Base-by-base conservation (phyloP, 2,113 vertebrate genomes). In the Microcebus lehilahytsara region DNA sequence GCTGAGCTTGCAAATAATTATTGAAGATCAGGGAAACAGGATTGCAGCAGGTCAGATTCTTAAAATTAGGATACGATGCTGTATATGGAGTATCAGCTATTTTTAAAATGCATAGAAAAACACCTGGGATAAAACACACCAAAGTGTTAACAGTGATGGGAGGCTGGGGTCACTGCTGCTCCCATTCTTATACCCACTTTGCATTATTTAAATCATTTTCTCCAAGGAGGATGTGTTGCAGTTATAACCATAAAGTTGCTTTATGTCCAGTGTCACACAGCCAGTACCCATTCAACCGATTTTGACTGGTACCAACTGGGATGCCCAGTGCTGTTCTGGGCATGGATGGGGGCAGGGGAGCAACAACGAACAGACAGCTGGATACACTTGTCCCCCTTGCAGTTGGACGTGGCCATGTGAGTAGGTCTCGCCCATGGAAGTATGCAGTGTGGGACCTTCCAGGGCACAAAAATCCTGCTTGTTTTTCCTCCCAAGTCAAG, bases 371-470 rank as follows among this genome's bases (percentile, higher is more conserved):
- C 34, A 62, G 37, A 46, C 64, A 71, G 49, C 10, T 23, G 51
- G 72, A 79, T 25, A 8, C 22, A 30, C 37, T 81, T 85, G 67
- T 5, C 81, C 34, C 67, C 93, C 77, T 34, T 27, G 60, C 42
- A 10, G 11, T 0, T 14, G 66, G 23, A 42, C 3, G 9, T 19
- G n/a, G 25, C 60, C 91, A 34, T 0, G 0, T 22, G 32, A 67
- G 58, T 60, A 34, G 58, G 66, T 60, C 40, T 75, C 5, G 0
- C 58, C 58, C 66, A 53, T 4, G 11, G 62, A 74, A 12, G 20
- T n/a, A 46, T 58, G 37, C 5, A 1, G 9, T 32, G 34, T 20
- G 42, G 19, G 37, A 11, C 22, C 49, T 91, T 51, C 20, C 9
- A 58, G 20, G 14, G 34, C 37, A 25, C 37, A 25, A 3, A 64